Evolutionary conservation across 2,888 invertebrate genomes (phyloP), one percentile per base, ranked within the genome.

Genomic region (Sisyra nigra): DNA sequence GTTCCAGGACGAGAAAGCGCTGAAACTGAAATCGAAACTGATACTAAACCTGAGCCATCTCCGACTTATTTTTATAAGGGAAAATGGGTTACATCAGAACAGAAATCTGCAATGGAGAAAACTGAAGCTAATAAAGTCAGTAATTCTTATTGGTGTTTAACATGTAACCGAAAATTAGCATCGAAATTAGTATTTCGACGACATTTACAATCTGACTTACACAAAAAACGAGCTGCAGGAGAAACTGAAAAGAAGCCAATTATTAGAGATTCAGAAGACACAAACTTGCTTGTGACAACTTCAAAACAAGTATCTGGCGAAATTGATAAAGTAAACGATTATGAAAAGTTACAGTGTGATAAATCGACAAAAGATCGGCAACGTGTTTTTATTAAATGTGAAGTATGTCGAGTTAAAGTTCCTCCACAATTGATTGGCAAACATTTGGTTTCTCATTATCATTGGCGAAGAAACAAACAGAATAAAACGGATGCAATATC

Each of bases 391-490:
- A 64, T 77, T 1, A 69, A 72, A 50, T 86, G 87, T 56, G 71
- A 74, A 41, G 78, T 80, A 37, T 87, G 87, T 54, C 73, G 73
- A 45, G 74, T 78, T 24, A 71, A 75, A 48, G 78, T 86, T 34
- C 69, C 72, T 45, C 68, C 70, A 5, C 71, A 75, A 52, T 62
- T 80, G 48, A 77, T 86, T 65, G 86, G 87, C 32, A 86, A 87
- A 56, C 87, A 87, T 63, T 67, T 92, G 46, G 80, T 89, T 52
- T 87, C 87, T 1, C 83, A 83, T 57, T 86, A 80, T 58, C 89
- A 91, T 60, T 83, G 80, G 53, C 71, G 83, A 46, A 80, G 81
- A 55, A 75, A 79, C 47, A 70, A 69, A 45, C 72, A 75, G 41
- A 64, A 67, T 36, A 64, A 69, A 47, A 69, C 72, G 3, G 63